Evolutionary conservation across 2,113 vertebrate species (phyloP).

Genomic region (Lepisosteus osseus): DNA sequence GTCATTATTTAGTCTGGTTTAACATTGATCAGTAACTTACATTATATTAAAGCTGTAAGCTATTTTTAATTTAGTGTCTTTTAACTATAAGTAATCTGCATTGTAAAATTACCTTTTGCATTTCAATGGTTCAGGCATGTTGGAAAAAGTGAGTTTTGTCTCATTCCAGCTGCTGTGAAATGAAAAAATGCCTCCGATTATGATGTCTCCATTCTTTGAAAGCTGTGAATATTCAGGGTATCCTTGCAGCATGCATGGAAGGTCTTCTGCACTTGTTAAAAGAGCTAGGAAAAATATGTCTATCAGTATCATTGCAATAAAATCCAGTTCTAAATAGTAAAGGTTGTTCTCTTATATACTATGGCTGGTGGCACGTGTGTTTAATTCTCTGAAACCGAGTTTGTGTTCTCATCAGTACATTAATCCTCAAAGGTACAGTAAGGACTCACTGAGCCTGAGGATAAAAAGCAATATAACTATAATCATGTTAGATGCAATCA

Average conservation of each 20-base stretch:
- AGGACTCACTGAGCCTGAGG: too few species aligned
- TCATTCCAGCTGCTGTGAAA: slow-evolving; percentile 55
- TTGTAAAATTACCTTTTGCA: slow-evolving; percentile 52
- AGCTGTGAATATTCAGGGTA: slow-evolving; percentile 39
- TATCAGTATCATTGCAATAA: slow-evolving; percentile 30
- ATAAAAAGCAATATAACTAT: too few species aligned
- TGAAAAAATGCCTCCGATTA: slow-evolving; percentile 55
- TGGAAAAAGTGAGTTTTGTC: slow-evolving; percentile 29
- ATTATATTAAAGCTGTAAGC: too few species aligned
- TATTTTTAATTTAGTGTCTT: too few species aligned
- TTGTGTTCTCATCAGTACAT: too few species aligned
- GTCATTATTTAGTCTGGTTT: too few species aligned
- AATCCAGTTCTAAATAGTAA: slow-evolving; percentile 26
- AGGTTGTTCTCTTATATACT: slow-evolving; percentile 8
- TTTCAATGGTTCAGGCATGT: slow-evolving; percentile 45
- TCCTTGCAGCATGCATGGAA: slow-evolving; percentile 42
- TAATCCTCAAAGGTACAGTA: too few species aligned
- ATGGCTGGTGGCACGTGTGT: background rate
- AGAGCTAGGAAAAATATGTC: slow-evolving; percentile 37
- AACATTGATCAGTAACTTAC: too few species aligned
- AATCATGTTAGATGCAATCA: too few species aligned
- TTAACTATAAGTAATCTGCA: too few species aligned
- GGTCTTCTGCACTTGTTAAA: slow-evolving; percentile 34
- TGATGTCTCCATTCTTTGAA: slow-evolving; percentile 50
- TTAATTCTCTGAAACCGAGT: too few species aligned